These are phyloP conservation scores for Siderastrea siderea DNA, from an alignment of 92 coral and sea anemone genomes.

Conservation along the genomic window DNA sequence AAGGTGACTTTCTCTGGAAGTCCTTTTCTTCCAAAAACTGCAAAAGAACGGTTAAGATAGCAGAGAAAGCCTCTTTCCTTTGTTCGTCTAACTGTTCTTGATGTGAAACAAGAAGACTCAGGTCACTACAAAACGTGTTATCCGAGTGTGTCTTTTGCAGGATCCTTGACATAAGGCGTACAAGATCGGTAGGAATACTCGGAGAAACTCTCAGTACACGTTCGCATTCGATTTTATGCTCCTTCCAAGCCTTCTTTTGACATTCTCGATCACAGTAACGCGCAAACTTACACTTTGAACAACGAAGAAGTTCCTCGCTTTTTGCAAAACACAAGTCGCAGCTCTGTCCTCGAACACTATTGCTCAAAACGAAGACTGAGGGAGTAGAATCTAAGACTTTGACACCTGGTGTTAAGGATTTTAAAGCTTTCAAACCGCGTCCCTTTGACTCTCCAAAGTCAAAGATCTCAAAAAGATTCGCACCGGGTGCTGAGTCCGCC, in stretches of 20 bases:
- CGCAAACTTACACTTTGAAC: constrained; percentile 89
- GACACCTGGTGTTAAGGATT: constrained; percentile 66
- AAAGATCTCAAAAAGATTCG: constrained; percentile 48
- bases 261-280: constrained; percentile 89
- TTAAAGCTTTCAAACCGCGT: constrained; percentile 82
- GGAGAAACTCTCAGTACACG: constrained; percentile 70
- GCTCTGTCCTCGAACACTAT: constrained; percentile 74
- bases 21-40: constrained; percentile 68
- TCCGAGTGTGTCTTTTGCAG: constrained; percentile 40
- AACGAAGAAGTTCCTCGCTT: constrained; percentile 72
- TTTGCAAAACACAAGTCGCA: constrained; percentile 85
- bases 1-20: constrained; percentile 35
- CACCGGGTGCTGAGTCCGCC: constrained; percentile 38
- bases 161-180: constrained; percentile 80
- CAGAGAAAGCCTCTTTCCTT: constrained; percentile 78
- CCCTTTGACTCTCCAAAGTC: constrained; percentile 71
- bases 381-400: constrained; percentile 70
- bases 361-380: constrained; percentile 76
- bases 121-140: constrained; percentile 6
- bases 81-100: constrained; percentile 59
- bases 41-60: constrained; percentile 65
- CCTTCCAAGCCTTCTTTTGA: constrained; percentile 91
- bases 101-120: constrained; percentile 84
- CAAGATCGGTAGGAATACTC: constrained; percentile 85
- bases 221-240: constrained; percentile 90